Conservation (phyloP, 1,140 invertebrate species). For the Magallana ariakensis region DNA sequence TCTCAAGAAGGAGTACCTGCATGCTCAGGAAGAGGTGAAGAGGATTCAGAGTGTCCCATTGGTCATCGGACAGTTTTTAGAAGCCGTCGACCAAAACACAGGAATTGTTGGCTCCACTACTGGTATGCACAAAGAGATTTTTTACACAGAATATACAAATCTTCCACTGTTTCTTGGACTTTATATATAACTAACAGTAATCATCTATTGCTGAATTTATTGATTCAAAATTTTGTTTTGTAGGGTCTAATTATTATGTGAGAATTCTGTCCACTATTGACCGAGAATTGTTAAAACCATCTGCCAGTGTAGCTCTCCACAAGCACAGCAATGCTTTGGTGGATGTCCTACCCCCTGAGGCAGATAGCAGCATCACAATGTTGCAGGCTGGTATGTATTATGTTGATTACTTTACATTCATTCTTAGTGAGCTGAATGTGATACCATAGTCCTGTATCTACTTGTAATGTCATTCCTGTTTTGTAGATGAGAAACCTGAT, state of each 20-base stretch:
- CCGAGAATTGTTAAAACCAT: slow-evolving; percentile 96
- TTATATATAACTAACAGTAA: neutral
- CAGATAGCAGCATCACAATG: slow-evolving; percentile 98
- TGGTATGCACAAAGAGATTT: slow-evolving; percentile 77
- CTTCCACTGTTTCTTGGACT: neutral
- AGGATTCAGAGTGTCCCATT: slow-evolving; percentile 98
- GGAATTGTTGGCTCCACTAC: slow-evolving; percentile 94
- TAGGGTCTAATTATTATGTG: slow-evolving; percentile 97
- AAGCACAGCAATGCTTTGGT: slow-evolving; percentile 99
- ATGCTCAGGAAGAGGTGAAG: slow-evolving; percentile 98
- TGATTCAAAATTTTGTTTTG: slow-evolving; percentile 42
- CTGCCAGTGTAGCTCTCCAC: slow-evolving; percentile 96
- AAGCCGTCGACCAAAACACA: slow-evolving; percentile 98
- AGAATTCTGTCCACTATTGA: slow-evolving; percentile 97
- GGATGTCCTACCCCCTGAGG: slow-evolving; percentile 97
- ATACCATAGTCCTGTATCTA: neutral
- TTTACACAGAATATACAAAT: neutral
- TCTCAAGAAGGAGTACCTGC: slow-evolving; percentile 97
- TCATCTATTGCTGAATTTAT: neutral
- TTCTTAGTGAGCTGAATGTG: too few relatives aligned
- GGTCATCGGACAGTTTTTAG: slow-evolving; percentile 98
- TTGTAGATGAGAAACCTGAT: slow-evolving; percentile 97
- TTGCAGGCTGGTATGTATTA: slow-evolving; percentile 87
- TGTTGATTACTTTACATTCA: neutral
- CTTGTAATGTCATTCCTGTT: neutral